Base-by-base conservation (phyloP, 2,113 vertebrate species). In the Ammodytes marinus region DNA sequence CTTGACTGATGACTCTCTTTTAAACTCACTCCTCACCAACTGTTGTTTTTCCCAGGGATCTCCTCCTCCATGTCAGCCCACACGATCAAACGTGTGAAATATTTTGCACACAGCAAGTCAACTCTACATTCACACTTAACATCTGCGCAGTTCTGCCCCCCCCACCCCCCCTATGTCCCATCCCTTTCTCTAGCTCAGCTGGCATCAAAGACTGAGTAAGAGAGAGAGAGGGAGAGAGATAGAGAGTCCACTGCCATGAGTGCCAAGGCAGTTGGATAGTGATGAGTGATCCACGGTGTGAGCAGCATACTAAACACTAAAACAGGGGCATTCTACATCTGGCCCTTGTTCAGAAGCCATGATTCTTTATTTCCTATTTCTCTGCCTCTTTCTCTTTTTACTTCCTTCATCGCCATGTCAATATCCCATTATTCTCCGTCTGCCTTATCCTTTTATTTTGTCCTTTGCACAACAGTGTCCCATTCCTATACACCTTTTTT, bases 251-350 rank as follows among this genome's bases (percentile, higher is more conserved):
- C 60, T 69, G 75, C 84, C 82, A 69, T 69, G 77, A 91, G 86
- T 88, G 89, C 89, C 90, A 93, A 88, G 53, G 83, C 86, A 69
- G 81, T 88, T 90, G 90, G 90, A 91, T 83, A 75, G 90, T 85
- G 89, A 92, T 91, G 91, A 87, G 89, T 89, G 89, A 91, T 92
- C 78, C 74, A 78, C 37, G 52, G 82, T 80, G 85, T 89, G 88
- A 86, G 77, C 81, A 74, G 90, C 89, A 92, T 93, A 90, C 88
- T 79, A 89, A 93, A 89, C 72, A 71, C 68, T 39, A 11, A 78
- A 82, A 85, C 53, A 49, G 68, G 53, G 71, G 27, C 49, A 80
- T 80, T 88, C 86, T 78, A 69, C 81, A 88, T 90, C 75, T 88
- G 90, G 89, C 85, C 63, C 71, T 79, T 86, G 78, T 90, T 88